These are phyloP conservation scores for Candoia aspera DNA, from an alignment of 2,113 vertebrate genomes.

Conservation along the genomic window DNA sequence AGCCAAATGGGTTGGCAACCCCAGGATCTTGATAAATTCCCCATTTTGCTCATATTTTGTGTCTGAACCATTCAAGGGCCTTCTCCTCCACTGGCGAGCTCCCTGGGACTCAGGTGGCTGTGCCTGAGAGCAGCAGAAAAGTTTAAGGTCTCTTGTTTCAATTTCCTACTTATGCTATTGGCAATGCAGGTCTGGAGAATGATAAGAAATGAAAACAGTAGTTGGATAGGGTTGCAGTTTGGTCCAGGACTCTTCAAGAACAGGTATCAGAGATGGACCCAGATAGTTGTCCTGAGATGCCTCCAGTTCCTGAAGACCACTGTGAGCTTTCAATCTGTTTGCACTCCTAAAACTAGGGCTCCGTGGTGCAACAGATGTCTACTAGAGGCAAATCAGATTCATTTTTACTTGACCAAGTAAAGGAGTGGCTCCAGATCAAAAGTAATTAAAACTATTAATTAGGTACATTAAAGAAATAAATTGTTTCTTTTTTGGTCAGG, in stretches of 20 bases:
- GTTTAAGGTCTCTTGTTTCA: neutral
- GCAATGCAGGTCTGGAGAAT: neutral
- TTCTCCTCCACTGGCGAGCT: neutral
- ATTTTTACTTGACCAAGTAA: neutral
- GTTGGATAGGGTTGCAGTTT: neutral
- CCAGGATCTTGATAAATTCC: neutral
- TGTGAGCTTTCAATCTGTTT: neutral
- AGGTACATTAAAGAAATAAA: neutral
- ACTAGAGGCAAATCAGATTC: neutral
- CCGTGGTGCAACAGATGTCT: neutral
- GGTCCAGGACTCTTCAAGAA: neutral
- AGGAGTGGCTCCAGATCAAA: constrained; percentile 7
- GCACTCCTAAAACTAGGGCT: neutral
- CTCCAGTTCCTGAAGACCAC: neutral
- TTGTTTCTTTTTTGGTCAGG: neutral
- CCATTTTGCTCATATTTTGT: neutral
- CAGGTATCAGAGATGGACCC: neutral
- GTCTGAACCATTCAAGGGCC: neutral
- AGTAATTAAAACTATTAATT: constrained; percentile 14
- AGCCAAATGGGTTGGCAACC: neutral
- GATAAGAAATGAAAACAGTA: neutral
- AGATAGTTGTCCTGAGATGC: neutral
- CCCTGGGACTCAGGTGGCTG: neutral
- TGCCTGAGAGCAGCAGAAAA: neutral
- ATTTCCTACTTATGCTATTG: neutral